Evolutionary conservation across 23 tunicate species (phyloP), one percentile per base, ranked within the genome.

Genomic region (Halocynthia roretzi): DNA sequence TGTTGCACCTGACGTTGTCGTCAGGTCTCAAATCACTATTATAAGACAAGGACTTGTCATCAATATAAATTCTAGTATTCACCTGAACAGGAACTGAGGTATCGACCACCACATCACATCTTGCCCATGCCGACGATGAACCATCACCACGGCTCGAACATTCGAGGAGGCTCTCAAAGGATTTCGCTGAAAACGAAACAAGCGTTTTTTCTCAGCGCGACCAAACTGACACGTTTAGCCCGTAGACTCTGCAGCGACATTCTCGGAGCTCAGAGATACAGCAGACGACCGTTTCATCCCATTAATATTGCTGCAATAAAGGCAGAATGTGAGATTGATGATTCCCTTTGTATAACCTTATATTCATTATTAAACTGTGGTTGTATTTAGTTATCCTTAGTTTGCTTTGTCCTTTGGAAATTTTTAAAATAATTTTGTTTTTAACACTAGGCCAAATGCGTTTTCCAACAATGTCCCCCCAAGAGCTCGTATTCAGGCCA

Each of bases 201-300:
- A 57, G 98, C 98, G 7, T 92, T 92, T 62, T 86, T 74, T 66
- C 84, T 92, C n/a, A 80, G 89, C 55, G 85, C 98, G 10, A 92
- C 98, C 53, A 86, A 86, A 75, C 84, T 92, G 1, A 92, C 98
- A 12, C 66, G 92, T 7, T 75, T 86, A 11, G 92, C 92, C 18
- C 83, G 98, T 6, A 82, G 92, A 10, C 71, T 92, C 10, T 92
- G 98, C 56, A 54, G 57, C 77, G 98, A 92, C 56, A 82, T 85
- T 31, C 70, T 92, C 58, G 56, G 75, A 8, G 77, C 81, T 8
- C 76, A 87, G 23, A 87, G 84, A 50, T 86, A 69, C 82, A 83
- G 88, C 68, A 65, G 98, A 68, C 71, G 80, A 56, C 98, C 98
- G 21, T 92, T 92, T 51, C 83, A 80, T 49, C 74, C 87, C 50